Evolutionary conservation across 1,140 invertebrate genomes (phyloP).

Genomic region (Heliconius nattereri): DNA sequence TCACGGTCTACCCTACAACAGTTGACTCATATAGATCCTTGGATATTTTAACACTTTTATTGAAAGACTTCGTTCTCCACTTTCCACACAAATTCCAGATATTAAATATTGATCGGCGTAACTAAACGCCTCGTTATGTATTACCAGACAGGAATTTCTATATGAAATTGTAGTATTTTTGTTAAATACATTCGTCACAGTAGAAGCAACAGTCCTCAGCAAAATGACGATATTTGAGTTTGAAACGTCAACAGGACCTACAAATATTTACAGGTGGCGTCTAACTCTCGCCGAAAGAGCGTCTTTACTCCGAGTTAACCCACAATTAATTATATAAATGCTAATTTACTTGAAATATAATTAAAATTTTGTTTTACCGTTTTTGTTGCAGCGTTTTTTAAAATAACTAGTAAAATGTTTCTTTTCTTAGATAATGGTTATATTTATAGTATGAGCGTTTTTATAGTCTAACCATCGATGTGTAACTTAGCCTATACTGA

Average conservation of each 20-base stretch:
- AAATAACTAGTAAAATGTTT: background rate
- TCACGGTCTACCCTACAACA: no score
- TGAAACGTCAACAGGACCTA: background rate
- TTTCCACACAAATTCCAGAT: background rate
- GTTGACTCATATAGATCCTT: no score
- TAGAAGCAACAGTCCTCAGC: background rate
- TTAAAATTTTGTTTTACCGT: background rate
- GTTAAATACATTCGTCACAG: background rate
- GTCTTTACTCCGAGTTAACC: background rate
- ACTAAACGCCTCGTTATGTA: background rate
- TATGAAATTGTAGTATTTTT: background rate
- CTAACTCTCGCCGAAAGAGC: conserved; percentile 4
- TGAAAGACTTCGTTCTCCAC: no score
- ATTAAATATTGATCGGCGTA: background rate
- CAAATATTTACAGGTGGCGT: background rate
- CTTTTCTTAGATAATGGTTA: background rate
- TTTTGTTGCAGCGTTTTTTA: background rate
- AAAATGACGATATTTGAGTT: background rate
- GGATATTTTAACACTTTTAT: no score
- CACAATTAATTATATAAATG: conserved; percentile 9
- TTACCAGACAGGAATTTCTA: background rate
- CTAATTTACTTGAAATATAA: conserved; percentile 6
- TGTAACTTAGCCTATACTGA: no score
- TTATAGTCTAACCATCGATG: no score
- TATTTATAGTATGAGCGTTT: no score